Evolutionary conservation across 1,140 invertebrate species (phyloP).

Genomic region (Nylanderia fulva): DNA sequence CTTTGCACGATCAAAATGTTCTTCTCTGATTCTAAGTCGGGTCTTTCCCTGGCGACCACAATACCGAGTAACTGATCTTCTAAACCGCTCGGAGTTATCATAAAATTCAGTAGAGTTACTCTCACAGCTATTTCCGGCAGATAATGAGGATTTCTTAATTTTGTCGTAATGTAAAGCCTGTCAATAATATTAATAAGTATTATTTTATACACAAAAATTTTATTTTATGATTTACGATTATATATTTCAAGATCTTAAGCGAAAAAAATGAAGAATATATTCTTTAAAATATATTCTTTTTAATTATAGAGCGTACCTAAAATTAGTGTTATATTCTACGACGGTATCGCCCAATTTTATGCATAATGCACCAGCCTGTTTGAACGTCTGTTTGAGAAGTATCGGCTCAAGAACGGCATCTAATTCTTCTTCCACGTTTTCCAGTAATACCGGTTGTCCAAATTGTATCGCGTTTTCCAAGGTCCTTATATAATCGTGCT

Average conservation of each 20-base stretch:
- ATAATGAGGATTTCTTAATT: conserved; percentile 97
- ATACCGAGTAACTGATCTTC: conserved; percentile 96
- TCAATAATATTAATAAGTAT: conserved; percentile 68
- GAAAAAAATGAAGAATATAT: not conserved
- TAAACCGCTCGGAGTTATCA: conserved; percentile 96
- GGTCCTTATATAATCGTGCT: conserved; percentile 93
- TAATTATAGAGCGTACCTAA: conserved; percentile 87
- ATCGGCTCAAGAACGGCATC: conserved; percentile 96
- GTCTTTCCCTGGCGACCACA: conserved; percentile 95
- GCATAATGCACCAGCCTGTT: conserved; percentile 92
- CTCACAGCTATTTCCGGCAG: conserved; percentile 96
- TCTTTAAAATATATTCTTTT: not conserved
- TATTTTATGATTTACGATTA: not conserved
- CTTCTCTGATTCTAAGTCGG: conserved; percentile 97
- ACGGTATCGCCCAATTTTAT: conserved; percentile 94
- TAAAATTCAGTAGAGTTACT: conserved; percentile 97
- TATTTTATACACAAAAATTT: not conserved
- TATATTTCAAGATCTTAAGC: not conserved
- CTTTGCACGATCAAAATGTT: conserved; percentile 95
- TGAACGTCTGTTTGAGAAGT: conserved; percentile 95
- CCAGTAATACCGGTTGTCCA: conserved; percentile 94
- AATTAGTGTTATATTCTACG: conserved; percentile 94
- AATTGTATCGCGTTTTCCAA: conserved; percentile 97
- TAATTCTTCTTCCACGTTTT: conserved; percentile 95
- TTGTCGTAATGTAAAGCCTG: conserved; percentile 98